Conservation (phyloP, 1,140 invertebrate species). For the Camponotus vicinus region DNA sequence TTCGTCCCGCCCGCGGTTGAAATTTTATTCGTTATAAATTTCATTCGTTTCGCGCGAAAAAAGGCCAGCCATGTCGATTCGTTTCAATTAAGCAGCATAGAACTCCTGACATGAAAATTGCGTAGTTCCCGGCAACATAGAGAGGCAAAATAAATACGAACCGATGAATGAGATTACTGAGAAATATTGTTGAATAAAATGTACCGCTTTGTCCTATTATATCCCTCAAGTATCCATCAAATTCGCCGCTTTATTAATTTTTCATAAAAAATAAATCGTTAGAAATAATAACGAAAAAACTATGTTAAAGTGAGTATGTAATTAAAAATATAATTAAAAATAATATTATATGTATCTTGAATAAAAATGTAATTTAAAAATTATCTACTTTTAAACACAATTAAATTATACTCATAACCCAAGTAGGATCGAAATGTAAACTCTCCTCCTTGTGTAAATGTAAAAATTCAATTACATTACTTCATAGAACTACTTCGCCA, state of each 20-base stretch:
- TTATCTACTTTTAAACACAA: background rate
- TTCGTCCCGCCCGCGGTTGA: background rate
- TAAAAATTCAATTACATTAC: constrained; percentile 50
- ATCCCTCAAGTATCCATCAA: too few species aligned
- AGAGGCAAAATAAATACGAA: background rate
- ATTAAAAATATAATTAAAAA: background rate
- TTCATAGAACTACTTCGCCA: background rate
- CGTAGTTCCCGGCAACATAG: background rate
- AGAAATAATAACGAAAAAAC: background rate
- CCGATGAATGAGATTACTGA: background rate
- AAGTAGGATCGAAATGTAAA: background rate
- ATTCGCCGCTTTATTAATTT: background rate
- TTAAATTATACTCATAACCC: background rate
- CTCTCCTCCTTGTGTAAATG: background rate
- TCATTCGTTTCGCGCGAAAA: constrained; percentile 23
- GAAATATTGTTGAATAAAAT: background rate
- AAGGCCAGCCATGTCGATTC: constrained; percentile 1
- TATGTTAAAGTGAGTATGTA: too few species aligned
- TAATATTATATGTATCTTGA: background rate
- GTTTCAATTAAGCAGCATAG: constrained; percentile 20
- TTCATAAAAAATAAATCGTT: background rate
- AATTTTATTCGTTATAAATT: constrained; percentile 61
- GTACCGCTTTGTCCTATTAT: too few species aligned
- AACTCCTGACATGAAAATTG: background rate
- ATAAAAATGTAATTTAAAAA: background rate